These are phyloP conservation scores for Morpho deidamia DNA, from an alignment of 2,888 invertebrate genomes.

Conservation along the genomic window DNA sequence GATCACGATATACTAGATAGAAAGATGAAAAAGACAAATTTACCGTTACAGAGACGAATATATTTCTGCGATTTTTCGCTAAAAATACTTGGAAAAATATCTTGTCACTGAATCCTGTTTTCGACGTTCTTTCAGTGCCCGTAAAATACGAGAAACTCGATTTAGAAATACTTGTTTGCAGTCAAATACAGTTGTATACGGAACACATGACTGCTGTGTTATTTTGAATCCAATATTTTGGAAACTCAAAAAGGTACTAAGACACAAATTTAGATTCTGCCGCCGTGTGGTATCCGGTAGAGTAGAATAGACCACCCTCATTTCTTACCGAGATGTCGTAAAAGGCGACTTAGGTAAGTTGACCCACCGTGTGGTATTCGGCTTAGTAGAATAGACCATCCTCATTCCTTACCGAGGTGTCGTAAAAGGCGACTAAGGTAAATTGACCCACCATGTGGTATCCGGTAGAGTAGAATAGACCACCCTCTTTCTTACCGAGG, in stretches of 20 bases:
- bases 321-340: too few relatives aligned
- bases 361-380: too few relatives aligned
- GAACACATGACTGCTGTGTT: not conserved
- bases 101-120: constrained; percentile 1
- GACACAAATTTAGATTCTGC: not conserved
- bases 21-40: not conserved
- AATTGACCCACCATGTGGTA: too few relatives aligned
- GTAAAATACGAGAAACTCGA: constrained; percentile 1
- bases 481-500: too few relatives aligned
- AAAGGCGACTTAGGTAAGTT: too few relatives aligned
- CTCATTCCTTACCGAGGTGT: too few relatives aligned
- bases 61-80: not conserved
- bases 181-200: constrained; percentile 3
- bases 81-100: constrained; percentile 1
- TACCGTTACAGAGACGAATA: not conserved
- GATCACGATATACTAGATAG: not conserved
- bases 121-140: constrained; percentile 1
- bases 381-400: too few relatives aligned
- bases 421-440: too few relatives aligned
- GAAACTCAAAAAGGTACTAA: not conserved
- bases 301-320: too few relatives aligned
- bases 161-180: constrained; percentile 5
- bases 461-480: too few relatives aligned
- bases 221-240: not conserved
- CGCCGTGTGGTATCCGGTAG: too few relatives aligned